phyloP scores from a whole-genome alignment of 2,797 vertebrate genomes.

The Saxicola maurus region DNA sequence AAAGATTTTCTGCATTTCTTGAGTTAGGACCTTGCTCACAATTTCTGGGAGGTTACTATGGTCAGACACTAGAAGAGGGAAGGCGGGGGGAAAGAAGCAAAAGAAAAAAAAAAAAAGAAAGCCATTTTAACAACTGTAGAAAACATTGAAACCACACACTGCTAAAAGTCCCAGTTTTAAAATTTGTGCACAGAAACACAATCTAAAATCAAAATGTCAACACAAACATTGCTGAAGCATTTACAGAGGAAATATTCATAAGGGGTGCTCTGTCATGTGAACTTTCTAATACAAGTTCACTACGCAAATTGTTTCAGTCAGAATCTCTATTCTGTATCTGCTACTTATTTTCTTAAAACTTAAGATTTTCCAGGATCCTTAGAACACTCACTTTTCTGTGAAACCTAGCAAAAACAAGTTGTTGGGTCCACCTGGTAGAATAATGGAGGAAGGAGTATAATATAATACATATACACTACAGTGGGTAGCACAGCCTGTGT shows the following conservation, averaged over 20 bases:
- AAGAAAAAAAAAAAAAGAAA: neutral
- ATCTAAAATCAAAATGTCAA: neutral
- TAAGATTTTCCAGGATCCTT: neutral
- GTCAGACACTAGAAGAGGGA: slow-evolving; percentile 67
- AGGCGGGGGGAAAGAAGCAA: neutral
- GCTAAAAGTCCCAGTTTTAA: neutral
- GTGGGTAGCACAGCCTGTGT: neutral
- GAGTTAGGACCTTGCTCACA: slow-evolving; percentile 73
- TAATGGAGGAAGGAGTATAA: neutral
- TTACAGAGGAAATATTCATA: neutral
- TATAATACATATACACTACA: neutral
- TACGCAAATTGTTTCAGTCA: neutral
- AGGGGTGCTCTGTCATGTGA: neutral
- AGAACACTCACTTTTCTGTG: neutral
- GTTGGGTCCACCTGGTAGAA: neutral
- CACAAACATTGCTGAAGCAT: neutral
- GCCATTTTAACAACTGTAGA: neutral
- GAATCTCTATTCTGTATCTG: neutral
- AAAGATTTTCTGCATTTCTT: slow-evolving; percentile 82
- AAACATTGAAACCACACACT: neutral
- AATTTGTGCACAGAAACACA: neutral
- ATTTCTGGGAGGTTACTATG: slow-evolving; percentile 78
- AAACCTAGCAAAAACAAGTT: neutral
- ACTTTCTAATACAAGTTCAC: neutral
- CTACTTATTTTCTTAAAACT: neutral